These are phyloP conservation scores for Alosa alosa DNA, from an alignment of 2,113 vertebrate genomes.

Conservation along the genomic window DNA sequence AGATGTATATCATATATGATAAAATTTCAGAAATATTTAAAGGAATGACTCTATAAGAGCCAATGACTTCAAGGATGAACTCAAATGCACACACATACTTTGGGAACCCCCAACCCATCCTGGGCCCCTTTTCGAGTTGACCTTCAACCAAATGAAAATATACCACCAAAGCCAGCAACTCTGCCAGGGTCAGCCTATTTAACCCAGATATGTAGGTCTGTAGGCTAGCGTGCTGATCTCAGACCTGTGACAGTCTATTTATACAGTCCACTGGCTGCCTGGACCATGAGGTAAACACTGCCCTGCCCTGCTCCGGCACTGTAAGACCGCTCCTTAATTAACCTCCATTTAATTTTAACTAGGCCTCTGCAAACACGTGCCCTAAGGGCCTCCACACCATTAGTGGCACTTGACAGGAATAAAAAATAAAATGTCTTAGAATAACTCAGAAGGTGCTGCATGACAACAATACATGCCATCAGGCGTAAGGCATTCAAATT, in stretches of 20 bases:
- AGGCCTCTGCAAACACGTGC: conserved; percentile 8
- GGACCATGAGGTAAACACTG: background rate
- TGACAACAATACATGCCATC: background rate
- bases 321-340: conserved; percentile 35
- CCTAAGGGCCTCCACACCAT: background rate
- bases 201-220: conserved; percentile 18
- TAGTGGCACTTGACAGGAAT: background rate
- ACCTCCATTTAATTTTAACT: conserved; percentile 36
- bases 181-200: background rate
- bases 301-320: background rate
- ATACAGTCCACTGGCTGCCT: conserved; percentile 9
- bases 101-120: background rate
- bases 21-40: background rate
- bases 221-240: background rate
- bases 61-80: background rate
- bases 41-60: background rate
- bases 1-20: background rate
- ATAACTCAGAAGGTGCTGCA: conserved; percentile 3
- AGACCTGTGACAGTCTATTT: conserved; percentile 26
- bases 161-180: background rate
- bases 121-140: background rate
- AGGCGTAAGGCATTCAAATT: background rate
- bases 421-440: background rate
- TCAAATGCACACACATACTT: background rate
- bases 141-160: conserved; percentile 15